Base-by-base conservation (phyloP, 2,113 vertebrate genomes). In the Oxyruncus cristatus region DNA sequence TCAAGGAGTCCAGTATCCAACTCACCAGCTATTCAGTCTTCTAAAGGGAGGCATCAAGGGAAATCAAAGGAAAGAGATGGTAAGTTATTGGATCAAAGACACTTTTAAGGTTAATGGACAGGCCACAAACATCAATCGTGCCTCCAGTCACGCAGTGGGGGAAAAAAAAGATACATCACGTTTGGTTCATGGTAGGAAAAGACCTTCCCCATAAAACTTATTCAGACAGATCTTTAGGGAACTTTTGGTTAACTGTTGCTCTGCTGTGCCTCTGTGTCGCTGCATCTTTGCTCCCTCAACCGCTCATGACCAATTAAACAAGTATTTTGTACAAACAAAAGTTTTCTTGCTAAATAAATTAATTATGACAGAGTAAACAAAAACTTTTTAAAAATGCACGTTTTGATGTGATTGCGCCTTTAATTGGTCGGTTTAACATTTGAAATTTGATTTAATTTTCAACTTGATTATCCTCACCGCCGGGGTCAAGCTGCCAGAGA, bases 381-480 rank as follows among this genome's bases (percentile, higher is more conserved):
- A 88, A 90, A 91, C 76, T 97, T 98, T 90, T 97, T 42, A 92
- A 96, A 98, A 97, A 97, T 87, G 83, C 92, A 92, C 87, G 92
- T 93, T 98, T 95, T 95, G 68, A 35, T 88, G 89, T 58, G 93
- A 97, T 91, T 97, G 94, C 72, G 63, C 97, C 97, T 97, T 97
- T 97, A 97, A 98, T 96, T 97, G 97, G 92, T 95, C 96, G 95
- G 81, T 94, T 97, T 95, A 97, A 98, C 97, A 93, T 95, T 92
- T 97, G 97, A 96, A 97, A 97, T 98, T 95, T 97, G 95, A 98
- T 97, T 98, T 98, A 94, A 97, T 97, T 98, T 96, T 97, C 88
- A 93, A 94, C 93, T 94, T 95, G 91, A 96, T 97, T 97, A 97
- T 97, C 94, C 89, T 96, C 90, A 88, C 44, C 12, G 33, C 35